Evolutionary conservation across 2,888 invertebrate genomes (phyloP), one percentile per base, ranked within the genome.

Genomic region (Clepsis dumicolana): DNA sequence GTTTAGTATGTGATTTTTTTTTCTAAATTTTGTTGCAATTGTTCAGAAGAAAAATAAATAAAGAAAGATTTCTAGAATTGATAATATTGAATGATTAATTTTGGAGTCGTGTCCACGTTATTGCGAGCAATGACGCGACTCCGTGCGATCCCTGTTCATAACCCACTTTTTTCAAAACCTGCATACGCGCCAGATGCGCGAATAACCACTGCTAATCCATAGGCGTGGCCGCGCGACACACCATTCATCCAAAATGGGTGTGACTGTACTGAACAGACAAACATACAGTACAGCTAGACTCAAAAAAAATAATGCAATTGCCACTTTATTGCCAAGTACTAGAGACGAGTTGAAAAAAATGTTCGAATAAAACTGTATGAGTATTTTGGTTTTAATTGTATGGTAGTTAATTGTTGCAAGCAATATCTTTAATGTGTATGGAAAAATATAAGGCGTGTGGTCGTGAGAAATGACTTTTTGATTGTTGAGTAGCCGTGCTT

Each of bases 201-300:
- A 38, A 38, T 38, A 38, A 38, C n/a, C 38, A n/a, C n/a, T n/a
- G n/a, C 38, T 38, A 38, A 38, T 38, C 38, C 38, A 38, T n/a
- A n/a, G 38, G 38, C 38, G 38, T 38, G 38, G 12, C 38, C 4
- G n/a, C 14, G 5, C n/a, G 38, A 38, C 38, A 38, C 14, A n/a
- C 38, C 38, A 38, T 38, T 38, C n/a, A n/a, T 38, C 38, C 38
- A 38, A 38, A 38, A 38, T 38, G 38, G 38, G 38, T 4, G 38
- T 38, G 38, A 38, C n/a, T 38, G 38, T 32, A n/a, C 38, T n/a
- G 5, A 4, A 38, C 14, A 38, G 3, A 0, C 4, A 3, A 38
- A n/a, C 14, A n/a, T 1, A n/a, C 38, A 38, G n/a, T 29, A 8
- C 38, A 38, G n/a, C 38, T 38, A 38, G n/a, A n/a, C 5, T n/a